Evolutionary conservation across 2,113 vertebrate genomes (phyloP), one percentile per base, ranked within the genome.

Genomic region (Lethenteron reissneri): DNA sequence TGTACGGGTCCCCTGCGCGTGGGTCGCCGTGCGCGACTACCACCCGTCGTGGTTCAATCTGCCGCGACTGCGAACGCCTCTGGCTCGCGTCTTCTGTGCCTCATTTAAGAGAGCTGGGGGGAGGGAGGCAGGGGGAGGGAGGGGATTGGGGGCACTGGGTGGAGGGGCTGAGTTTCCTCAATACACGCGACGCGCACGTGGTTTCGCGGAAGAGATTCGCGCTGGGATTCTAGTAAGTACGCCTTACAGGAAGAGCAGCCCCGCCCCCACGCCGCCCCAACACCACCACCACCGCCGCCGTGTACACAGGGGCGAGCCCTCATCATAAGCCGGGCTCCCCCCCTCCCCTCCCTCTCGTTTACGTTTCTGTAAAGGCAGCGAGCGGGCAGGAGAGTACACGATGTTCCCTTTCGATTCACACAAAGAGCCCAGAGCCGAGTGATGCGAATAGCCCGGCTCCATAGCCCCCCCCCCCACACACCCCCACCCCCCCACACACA

Each of bases 171-270:
- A n/a, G 62, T 11, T 68, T 68, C 62, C 62, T 41, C 41, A 41
- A 41, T 5, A 41, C 41, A 41, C 25, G 25, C 41, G 41, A 6
- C 41, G 2, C n/a, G 62, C 62, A 68, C 62, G 62, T 11, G 62
- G 62, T 68, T 68, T 68, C 62, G 62, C 8, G 62, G 62, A 68
- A 68, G 62, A n/a, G 62, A 68, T 68, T 17, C n/a, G 62, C n/a
- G 62, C 8, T 21, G 62, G 15, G 62, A 41, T 68, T 11, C 62
- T 68, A 21, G 62, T 68, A 68, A 68, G 15, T n/a, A 68, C 41
- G 62, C n/a, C 62, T 68, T 68, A 68, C 62, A 68, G 62, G 62
- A 68, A 68, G 15, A 11, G 41, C 17, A 8, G 60, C 14, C 14
- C 60, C 14, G 60, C 14, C 14, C 60, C 60, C 14, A 3, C 4